Conservation (phyloP, 2,797 vertebrate genomes). For the Etheostoma nigrum region DNA sequence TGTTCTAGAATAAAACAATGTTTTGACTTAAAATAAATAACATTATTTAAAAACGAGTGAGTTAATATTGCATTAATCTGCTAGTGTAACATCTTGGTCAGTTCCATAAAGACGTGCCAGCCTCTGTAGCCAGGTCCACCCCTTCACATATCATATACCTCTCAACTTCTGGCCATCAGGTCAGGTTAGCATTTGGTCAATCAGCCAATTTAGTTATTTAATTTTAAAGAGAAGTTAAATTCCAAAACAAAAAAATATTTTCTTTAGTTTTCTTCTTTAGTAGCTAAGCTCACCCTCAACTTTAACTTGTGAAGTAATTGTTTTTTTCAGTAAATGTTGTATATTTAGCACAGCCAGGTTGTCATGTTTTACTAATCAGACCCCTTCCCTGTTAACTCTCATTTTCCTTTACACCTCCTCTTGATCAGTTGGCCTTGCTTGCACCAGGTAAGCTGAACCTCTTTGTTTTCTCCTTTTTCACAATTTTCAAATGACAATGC, state of each 20-base stretch:
- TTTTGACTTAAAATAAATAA: too few species aligned
- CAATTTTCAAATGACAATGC: background rate
- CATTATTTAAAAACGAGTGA: too few species aligned
- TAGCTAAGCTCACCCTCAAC: too few species aligned
- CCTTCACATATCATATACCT: background rate
- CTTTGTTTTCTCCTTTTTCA: constrained; percentile 66
- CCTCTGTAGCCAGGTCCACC: background rate
- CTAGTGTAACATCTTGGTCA: background rate
- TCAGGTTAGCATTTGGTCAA: background rate
- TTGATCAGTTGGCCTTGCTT: constrained; percentile 95
- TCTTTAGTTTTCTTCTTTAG: background rate
- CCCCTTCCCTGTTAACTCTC: constrained; percentile 12
- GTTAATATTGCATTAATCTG: too few species aligned
- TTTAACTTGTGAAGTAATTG: too few species aligned
- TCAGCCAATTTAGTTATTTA: background rate
- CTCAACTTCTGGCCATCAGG: background rate
- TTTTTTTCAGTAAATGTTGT: background rate
- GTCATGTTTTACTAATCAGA: constrained; percentile 34
- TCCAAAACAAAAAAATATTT: background rate
- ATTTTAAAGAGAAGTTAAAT: background rate
- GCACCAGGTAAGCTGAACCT: constrained; percentile 91
- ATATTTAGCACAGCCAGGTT: background rate
- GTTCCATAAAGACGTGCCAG: background rate
- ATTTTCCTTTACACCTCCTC: constrained; percentile 28
- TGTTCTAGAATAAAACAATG: background rate